Evolutionary conservation across 2,888 invertebrate species (phyloP), one percentile per base, ranked within the genome.

Genomic region (Trissolcus brochymenae): DNA sequence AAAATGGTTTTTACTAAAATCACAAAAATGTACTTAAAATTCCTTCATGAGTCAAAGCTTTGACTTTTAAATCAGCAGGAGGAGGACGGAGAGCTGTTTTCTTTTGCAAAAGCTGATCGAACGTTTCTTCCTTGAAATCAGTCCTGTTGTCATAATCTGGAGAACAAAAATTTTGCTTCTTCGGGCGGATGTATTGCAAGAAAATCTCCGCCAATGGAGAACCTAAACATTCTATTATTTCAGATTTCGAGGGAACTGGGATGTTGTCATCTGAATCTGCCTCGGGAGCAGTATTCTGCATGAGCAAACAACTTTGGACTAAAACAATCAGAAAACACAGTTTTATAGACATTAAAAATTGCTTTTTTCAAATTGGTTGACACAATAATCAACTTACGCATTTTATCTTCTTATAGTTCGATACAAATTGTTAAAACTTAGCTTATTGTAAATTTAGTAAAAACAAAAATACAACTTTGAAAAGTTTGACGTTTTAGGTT

Each of bases 11-110:
- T n/a, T n/a, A n/a, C n/a, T n/a, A n/a, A n/a, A n/a, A n/a, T n/a
- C n/a, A n/a, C n/a, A n/a, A n/a, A n/a, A n/a, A n/a, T n/a, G n/a
- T n/a, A n/a, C 84, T 81, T 79, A 86, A 76, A 65, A 87, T 84
- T 68, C 82, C 79, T 66, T 81, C 75, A 53, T 87, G 86, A 11
- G 85, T 80, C 14, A 76, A 74, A 19, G 81, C 80, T 79, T 82
- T 86, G 6, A 83, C 73, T 19, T 55, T 79, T 57, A 82, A 68
- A 17, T 79, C 59, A 16, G 80, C 79, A 16, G 75, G 19, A 1
- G 78, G 68, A 4, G 78, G 77, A 9, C 29, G 76, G 11, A 84
- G 68, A 7, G 75, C 61, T 0, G 79, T 72, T 61, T 80, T 81
- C 2, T 79, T 81, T 19, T 82, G 66, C 9, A 84, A 75, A 17